A percentile compares a stretch with the other conserved stretches of the same genome.
Evolutionary conservation across 2,888 invertebrate genomes (phyloP).

Genomic region (Hydrotaea cyrtoneurina): DNA sequence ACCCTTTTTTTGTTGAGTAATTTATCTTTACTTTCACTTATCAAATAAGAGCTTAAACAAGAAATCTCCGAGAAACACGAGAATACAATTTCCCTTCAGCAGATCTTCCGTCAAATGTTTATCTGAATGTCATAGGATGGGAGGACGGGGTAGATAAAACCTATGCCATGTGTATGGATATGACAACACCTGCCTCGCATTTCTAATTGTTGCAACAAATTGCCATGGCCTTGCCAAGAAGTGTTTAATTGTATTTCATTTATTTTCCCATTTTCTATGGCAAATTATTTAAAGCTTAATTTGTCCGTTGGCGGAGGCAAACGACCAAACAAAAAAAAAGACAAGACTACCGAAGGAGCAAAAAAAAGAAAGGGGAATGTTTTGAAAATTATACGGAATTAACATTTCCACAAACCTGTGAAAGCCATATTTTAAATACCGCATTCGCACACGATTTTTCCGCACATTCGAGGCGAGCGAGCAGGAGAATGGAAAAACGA

Average conservation of each 20-base stretch:
- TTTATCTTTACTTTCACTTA: too few relatives aligned
- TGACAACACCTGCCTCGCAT: background rate
- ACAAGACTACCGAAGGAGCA: background rate
- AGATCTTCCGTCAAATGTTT: too few relatives aligned
- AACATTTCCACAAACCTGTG: slow-evolving; percentile 30
- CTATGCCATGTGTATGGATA: too few relatives aligned
- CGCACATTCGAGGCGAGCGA: background rate
- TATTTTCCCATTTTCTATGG: background rate
- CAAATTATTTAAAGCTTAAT: slow-evolving; percentile 35
- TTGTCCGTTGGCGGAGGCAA: background rate
- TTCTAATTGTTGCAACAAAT: background rate
- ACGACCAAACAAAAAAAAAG: too few relatives aligned
- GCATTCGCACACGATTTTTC: slow-evolving; percentile 24
- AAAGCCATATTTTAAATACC: slow-evolving; percentile 38
- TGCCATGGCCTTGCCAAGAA: slow-evolving; percentile 16
- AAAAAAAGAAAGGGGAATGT: slow-evolving; percentile 25
- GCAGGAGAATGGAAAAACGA: background rate
- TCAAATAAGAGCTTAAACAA: too few relatives aligned
- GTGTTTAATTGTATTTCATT: slow-evolving; percentile 14
- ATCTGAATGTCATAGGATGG: too few relatives aligned
- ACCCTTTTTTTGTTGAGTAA: too few relatives aligned
- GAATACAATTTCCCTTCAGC: too few relatives aligned
- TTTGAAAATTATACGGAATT: slow-evolving; percentile 34
- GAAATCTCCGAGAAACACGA: too few relatives aligned
- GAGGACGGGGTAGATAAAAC: too few relatives aligned